Base-by-base conservation (phyloP, 1,140 invertebrate genomes). In the silkworm (Bombyx mori) region DNA sequence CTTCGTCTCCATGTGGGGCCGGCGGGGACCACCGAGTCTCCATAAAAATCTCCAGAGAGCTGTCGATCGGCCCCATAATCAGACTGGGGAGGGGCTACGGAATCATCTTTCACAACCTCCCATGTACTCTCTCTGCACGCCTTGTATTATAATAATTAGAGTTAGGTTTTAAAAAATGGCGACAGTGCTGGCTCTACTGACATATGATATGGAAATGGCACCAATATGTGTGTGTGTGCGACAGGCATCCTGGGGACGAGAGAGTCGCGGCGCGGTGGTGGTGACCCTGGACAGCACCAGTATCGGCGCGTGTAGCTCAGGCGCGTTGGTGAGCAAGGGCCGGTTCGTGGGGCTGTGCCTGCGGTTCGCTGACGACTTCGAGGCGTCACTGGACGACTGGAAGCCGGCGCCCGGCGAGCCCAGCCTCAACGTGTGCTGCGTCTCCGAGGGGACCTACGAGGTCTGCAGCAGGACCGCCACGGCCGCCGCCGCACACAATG, bases 391-490 rank as follows among this genome's bases (percentile, higher is more conserved):
- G 65, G 97, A 99, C 80, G 97, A 99, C 79, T 99, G 98, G 98
- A 98, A 98, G 84, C 98, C 98, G 6, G 94, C 96, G 72, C 91
- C 93, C 71, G 91, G 88, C 44, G 95, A 97, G 74, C 90, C 92
- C 8, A 91, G 89, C 59, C 93, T 97, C 51, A 99, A 99, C 89
- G 91, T 98, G 35, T 98, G 97, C 83, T 93, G 96, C 51, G 98
- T 99, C 7, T 98, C 96, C n/a, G 96, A 98, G 85, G 98, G 98
- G 42, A 99, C 97, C 8, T 99, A 98, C 79, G 97, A 99, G 90
- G 96, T 99, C 0, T 98, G 97, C 85, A 98, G 96, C 61, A 90
- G 95, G 61, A 98, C 97, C 3, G 92, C 95, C 44, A 94, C 94
- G 5, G 92, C 95, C 44, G 94, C 94, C 6, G 93, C 94, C 44